A percentile compares a stretch with the other conserved stretches of the same genome.
phyloP scores from a whole-genome alignment of 2,113 vertebrate species.

The Mormyrus lacerda region DNA sequence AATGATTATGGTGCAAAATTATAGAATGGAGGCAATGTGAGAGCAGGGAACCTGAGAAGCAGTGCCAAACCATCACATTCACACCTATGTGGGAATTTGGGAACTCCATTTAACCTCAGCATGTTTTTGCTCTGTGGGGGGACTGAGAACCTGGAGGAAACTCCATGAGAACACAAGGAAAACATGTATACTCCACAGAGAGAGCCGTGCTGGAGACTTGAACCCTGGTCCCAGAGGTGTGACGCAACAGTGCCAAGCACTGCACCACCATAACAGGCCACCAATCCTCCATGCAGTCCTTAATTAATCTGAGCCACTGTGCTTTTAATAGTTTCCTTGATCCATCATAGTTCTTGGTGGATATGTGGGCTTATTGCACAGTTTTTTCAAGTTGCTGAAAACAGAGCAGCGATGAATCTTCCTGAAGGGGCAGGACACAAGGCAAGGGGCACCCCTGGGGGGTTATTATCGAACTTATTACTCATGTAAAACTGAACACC shows the following conservation, averaged over 20 bases:
- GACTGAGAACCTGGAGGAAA: not conserved
- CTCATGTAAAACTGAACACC: not conserved
- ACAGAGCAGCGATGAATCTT: not conserved
- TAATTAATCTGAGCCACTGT: not conserved
- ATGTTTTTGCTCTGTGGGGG: not conserved
- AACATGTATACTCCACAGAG: not conserved
- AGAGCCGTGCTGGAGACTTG: not conserved
- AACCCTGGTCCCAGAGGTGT: no score
- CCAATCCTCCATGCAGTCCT: not conserved
- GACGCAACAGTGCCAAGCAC: not conserved
- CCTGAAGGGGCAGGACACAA: not conserved
- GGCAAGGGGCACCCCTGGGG: not conserved
- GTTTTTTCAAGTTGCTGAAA: not conserved
- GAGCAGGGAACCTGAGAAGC: not conserved
- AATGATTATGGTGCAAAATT: not conserved
- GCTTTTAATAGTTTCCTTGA: not conserved
- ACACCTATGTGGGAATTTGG: not conserved
- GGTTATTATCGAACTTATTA: not conserved
- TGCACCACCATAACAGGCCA: not conserved
- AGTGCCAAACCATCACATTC: not conserved
- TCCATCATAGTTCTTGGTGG: not conserved
- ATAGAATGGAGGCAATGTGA: not conserved
- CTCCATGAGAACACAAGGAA: not conserved
- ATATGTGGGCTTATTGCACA: not conserved
- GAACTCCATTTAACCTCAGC: not conserved